These are phyloP conservation scores for Procavia capensis DNA, from an alignment of 2,113 vertebrate species.

Conservation along the genomic window DNA sequence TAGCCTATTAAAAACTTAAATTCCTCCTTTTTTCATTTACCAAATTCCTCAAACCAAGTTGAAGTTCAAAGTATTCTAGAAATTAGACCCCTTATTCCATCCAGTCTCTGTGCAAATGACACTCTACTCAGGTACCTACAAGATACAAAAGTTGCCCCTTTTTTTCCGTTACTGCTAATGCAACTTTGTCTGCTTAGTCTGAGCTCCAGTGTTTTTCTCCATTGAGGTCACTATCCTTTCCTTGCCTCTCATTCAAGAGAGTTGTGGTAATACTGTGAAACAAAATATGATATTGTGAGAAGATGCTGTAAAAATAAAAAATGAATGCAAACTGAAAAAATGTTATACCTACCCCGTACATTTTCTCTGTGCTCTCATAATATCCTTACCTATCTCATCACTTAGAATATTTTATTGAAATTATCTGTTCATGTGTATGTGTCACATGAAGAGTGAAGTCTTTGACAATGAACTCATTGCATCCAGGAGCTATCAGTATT, in stretches of 20 bases:
- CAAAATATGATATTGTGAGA: not conserved
- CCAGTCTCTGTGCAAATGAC: not conserved
- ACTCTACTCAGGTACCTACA: not conserved
- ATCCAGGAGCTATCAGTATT: not conserved
- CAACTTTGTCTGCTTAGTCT: not conserved
- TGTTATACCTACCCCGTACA: not conserved
- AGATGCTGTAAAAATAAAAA: not conserved
- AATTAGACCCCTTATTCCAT: not conserved
- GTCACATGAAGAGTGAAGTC: not conserved
- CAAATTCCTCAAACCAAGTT: not conserved
- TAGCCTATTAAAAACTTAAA: not conserved
- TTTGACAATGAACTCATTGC: not conserved
- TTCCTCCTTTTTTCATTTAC: not conserved
- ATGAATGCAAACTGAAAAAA: not conserved
- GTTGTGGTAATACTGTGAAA: not conserved
- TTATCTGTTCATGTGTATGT: not conserved
- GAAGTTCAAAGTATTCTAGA: not conserved
- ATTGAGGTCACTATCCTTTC: not conserved
- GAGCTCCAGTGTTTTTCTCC: not conserved
- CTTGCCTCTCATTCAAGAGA: not conserved
- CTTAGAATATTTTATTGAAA: conserved; percentile 33
- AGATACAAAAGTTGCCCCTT: not conserved
- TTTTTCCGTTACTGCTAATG: not conserved
- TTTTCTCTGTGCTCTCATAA: not conserved
- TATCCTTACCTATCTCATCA: not conserved